Evolutionary conservation across 2,888 invertebrate genomes (phyloP).

Genomic region (Gortyna flavago): DNA sequence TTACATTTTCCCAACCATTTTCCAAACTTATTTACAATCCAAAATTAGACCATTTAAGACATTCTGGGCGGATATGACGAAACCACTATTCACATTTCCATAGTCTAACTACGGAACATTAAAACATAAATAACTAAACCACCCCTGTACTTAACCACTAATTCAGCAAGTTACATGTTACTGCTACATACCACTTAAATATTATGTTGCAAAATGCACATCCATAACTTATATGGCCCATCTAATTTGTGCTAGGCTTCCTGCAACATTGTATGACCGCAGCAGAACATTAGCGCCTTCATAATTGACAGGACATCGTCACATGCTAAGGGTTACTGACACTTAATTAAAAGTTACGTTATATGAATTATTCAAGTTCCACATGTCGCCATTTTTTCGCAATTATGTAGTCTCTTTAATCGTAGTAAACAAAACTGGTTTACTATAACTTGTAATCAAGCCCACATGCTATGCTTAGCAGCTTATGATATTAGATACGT

Average conservation of each 20-base stretch:
- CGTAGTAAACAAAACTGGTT: slow-evolving; percentile 49
- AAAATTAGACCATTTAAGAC: neutral
- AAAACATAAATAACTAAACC: neutral
- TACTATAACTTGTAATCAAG: slow-evolving; percentile 40
- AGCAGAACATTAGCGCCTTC: slow-evolving; percentile 32
- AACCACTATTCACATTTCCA: neutral
- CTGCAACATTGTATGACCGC: slow-evolving; percentile 39
- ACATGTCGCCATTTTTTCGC: slow-evolving; percentile 51
- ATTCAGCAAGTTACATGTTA: slow-evolving; percentile 20
- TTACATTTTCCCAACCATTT: neutral
- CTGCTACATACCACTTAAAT: slow-evolving; percentile 6
- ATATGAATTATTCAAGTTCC: slow-evolving; percentile 59
- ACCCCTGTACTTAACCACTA: slow-evolving; percentile 3
- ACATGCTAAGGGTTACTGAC: slow-evolving; percentile 55
- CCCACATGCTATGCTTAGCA: slow-evolving; percentile 34
- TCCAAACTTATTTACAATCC: no score
- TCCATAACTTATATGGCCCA: slow-evolving; percentile 15
- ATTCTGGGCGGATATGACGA: neutral
- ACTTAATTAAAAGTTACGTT: slow-evolving; percentile 53
- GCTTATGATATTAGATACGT: slow-evolving; percentile 44
- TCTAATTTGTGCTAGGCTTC: slow-evolving; percentile 31
- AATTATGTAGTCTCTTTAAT: slow-evolving; percentile 54
- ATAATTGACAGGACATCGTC: slow-evolving; percentile 54
- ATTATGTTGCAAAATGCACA: slow-evolving; percentile 30
- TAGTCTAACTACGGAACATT: neutral